Evolutionary conservation across 2,113 vertebrate genomes (phyloP), one percentile per base, ranked within the genome.

Genomic region (Actinemys pallida): DNA sequence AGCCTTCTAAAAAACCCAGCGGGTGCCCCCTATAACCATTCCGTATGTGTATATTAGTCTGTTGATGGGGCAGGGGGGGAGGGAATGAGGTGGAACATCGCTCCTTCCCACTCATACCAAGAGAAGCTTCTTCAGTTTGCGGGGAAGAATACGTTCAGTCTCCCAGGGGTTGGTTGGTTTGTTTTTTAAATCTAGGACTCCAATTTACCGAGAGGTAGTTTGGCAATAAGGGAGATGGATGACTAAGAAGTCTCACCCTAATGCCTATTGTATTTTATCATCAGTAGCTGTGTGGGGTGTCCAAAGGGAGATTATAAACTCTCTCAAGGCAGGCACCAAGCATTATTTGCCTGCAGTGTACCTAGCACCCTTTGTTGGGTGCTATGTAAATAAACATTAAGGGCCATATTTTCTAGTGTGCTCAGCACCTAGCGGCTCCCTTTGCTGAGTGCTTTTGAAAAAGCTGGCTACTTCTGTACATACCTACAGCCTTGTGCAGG

Each of bases 251-350:
- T 83, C 81, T 76, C 84, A 59, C n/a, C 31, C 82, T 80, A 76
- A 76, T 39, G 54, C 79, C 1, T 0, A 20, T n/a, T 54, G 7
- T 91, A 62, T 90, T 94, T 87, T 81, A 11, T 1, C 80, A 89
- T 76, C 27, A 83, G 79, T 13, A 82, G 20, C 39, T 76, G 75
- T 1, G 0, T 17, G 86, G 65, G 88, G 57, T 11, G 7, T 59
- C 94, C 84, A 75, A 88, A 92, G 91, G 81, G 31, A 59, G 47
- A 80, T 52, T 69, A 86, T 22, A 69, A 92, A 53, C 75, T 85
- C 88, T 90, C 88, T 35, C 47, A 84, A 90, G 52, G 31, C 49
- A 78, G 39, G 78, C 25, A 35, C 25, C 39, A 93, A 27, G 6
- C 49, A 17, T 47, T 81, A 50, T 79, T 90, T 87, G 69, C 87